Evolutionary conservation across 2,113 vertebrate genomes (phyloP), one percentile per base, ranked within the genome.

Genomic region (Speoplatyrhinus poulsoni): DNA sequence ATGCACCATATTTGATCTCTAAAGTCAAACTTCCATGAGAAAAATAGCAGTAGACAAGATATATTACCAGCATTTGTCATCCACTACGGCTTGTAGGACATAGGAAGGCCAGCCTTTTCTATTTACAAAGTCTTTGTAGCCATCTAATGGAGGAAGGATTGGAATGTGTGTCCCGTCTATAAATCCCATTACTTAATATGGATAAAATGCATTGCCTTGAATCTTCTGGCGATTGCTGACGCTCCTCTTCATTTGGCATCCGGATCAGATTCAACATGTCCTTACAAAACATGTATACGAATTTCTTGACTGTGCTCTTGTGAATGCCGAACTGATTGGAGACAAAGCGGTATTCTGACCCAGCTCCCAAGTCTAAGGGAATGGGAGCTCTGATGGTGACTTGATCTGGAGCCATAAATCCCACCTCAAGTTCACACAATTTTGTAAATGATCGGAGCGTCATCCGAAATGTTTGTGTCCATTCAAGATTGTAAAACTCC

Each of bases 251-350:
- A 17, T 15, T 47, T 52, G 57, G 56, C 16, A 55, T 8, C 9
- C 19, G 13, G 36, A 66, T 55, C 3, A 67, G 47, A 1, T 60
- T 17, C 11, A 16, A 19, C 56, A 67, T 66, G 1, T 41, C 57
- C 48, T 60, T 41, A 36, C 63, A 73, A 13, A 72, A 65, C 53
- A 59, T 17, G 48, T 65, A 65, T 19, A 60, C n/a, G 46, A 47
- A 67, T 16, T 55, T 73, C 33, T 67, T 66, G 2, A 60, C 64
- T 26, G 26, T 26, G 26, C 26, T 26, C 26, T 26, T 26, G 26
- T 3, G 26, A 26, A 26, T 26, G 26, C 26, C 26, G 26, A 3
- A 26, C 26, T 26, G 26, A 26, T 26, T 26, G 26, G 26, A 26
- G 26, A 26, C 26, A 3, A 26, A 26, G 26, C 26, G 26, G 2